A percentile compares a stretch with the other conserved stretches of the same genome.
These are phyloP conservation scores for Lacerta agilis DNA, from an alignment of 2,797 vertebrate genomes.

Conservation along the genomic window DNA sequence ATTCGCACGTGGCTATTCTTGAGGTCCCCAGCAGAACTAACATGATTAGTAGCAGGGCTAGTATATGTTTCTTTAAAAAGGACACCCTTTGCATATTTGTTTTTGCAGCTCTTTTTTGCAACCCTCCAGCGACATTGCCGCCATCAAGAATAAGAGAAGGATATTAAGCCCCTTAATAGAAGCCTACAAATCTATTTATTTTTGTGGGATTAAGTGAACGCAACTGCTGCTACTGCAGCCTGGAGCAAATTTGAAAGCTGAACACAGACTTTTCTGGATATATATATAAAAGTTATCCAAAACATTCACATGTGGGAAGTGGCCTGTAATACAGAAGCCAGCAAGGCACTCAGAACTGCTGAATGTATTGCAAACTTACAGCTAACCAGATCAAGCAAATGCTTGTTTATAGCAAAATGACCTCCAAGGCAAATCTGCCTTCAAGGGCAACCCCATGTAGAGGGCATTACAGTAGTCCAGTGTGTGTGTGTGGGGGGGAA, in stretches of 20 bases:
- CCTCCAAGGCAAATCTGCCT: neutral
- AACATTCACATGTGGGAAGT: conserved; percentile 36
- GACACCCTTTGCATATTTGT: neutral
- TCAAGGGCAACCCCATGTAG: too few relatives aligned
- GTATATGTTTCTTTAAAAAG: conserved; percentile 11
- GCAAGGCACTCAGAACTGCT: neutral
- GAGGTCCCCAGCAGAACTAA: neutral
- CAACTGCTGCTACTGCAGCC: neutral
- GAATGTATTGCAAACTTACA: conserved; percentile 4
- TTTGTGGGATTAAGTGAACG: neutral
- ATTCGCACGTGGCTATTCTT: conserved; percentile 35
- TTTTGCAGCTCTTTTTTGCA: neutral
- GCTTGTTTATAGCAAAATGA: neutral
- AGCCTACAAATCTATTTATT: too few relatives aligned
- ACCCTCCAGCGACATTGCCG: neutral
- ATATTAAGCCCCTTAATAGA: neutral
- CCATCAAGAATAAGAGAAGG: neutral
- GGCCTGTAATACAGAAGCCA: conserved; percentile 29
- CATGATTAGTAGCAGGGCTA: too few relatives aligned
- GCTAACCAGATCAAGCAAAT: conserved; percentile 12
- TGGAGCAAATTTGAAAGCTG: conserved; percentile 25
- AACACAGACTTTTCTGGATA: conserved; percentile 14
- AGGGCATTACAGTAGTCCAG: too few relatives aligned
- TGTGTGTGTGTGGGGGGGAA: too few relatives aligned
- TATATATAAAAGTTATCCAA: neutral